Evolutionary conservation across 2,797 vertebrate genomes (phyloP).

Genomic region (Pseudocheirus occidentalis): DNA sequence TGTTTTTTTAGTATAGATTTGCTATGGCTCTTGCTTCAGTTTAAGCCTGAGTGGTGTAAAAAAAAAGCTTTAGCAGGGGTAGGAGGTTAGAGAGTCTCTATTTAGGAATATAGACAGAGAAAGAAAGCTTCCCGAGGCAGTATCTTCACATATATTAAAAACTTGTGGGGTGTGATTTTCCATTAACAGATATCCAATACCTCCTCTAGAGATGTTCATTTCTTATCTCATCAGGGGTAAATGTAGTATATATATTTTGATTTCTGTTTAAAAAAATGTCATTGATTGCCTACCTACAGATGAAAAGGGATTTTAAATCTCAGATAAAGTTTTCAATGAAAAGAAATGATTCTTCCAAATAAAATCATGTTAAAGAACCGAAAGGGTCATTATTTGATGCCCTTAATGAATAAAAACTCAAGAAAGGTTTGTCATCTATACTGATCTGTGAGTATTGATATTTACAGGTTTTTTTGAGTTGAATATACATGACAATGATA

Average conservation of each 20-base stretch:
- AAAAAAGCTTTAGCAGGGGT: background rate
- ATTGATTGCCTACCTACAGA: constrained; percentile 2
- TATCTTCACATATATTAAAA: constrained; percentile 70
- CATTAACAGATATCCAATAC: constrained; percentile 58
- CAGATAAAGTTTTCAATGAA: background rate
- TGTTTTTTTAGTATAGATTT: constrained; percentile 15
- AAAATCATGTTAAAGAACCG: background rate
- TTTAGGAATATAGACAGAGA: background rate
- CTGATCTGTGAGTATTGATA: background rate
- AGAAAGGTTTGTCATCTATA: background rate
- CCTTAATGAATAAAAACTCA: background rate
- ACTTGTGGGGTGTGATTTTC: constrained; percentile 45
- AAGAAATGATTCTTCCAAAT: background rate
- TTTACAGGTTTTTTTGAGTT: background rate
- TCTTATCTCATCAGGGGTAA: constrained; percentile 62
- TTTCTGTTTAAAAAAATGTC: constrained; percentile 45
- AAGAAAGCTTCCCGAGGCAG: constrained; percentile 26
- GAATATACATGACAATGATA: background rate
- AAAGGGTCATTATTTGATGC: background rate
- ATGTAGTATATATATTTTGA: background rate
- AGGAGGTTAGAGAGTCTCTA: background rate
- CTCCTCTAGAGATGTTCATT: constrained; percentile 67
- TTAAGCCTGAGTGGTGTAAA: background rate
- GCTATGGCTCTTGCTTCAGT: background rate
- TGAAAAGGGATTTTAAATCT: background rate